Base-by-base conservation (phyloP, 2,113 vertebrate species). In the Ia io region DNA sequence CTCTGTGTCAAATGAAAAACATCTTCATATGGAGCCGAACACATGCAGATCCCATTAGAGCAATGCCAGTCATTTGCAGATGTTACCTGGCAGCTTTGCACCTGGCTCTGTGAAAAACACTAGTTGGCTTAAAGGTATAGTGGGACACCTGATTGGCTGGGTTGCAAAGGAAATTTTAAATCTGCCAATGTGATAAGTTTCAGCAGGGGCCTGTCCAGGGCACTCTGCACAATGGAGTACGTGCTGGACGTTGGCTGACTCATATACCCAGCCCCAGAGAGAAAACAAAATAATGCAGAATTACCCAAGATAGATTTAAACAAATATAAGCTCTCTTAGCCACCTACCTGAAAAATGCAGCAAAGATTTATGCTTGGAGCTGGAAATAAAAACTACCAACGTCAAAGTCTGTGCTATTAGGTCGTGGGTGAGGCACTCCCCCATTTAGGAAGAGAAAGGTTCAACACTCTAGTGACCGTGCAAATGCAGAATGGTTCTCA, bases 21-120 rank as follows among this genome's bases (percentile, higher is more conserved):
- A 47, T 93, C 97, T 96, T 90, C 63, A 96, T 85, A n/a, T 9
- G 63, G 67, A 40, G 83, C 83, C 69, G 44, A 97, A 53, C 25
- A 28, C 9, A 91, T 0, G 51, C 63, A 95, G 90, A 86, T 83
- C 61, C 51, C 89, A 96, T 28, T 4, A 5, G 7, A 96, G 92
- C 61, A 80, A 84, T 32, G 92, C 70, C 76, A 59, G 79, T 82
- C 89, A 96, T 74, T 89, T 95, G 95, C 87, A 91, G 87, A 76
- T 93, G 96, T 63, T 86, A 65, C 69, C 74, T 73, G n/a, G 63
- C 61, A 89, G 83, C 47, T 95, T 69, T 63, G 71, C 40, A 97
- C 79, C 84, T 82, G 87, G 84, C n/a, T 95, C 42, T 49, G 12
- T 18, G 74, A 82, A 85, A 96, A 83, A 84, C 22, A 69, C 47